Percentiles rank a stretch among this genome's conserved stretches.
Conservation (phyloP, 2,888 invertebrate species). For the Tethea ocularis region DNA sequence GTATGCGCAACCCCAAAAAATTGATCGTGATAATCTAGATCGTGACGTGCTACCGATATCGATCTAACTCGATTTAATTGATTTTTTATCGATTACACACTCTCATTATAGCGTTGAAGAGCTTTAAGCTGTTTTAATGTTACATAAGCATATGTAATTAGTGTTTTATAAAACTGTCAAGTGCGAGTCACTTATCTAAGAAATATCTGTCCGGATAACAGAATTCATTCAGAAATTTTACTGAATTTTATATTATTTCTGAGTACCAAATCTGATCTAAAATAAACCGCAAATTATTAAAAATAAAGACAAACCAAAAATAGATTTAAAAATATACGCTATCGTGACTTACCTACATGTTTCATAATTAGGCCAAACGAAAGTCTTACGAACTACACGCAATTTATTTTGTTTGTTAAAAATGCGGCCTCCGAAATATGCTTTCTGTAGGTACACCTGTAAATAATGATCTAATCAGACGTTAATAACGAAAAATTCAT, state of each 20-base stretch:
- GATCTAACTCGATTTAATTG: constrained; percentile 21
- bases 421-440: too few species aligned
- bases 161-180: neutral
- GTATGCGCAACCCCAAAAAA: constrained; percentile 19
- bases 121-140: neutral
- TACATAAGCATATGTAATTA: neutral
- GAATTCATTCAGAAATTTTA: too few species aligned
- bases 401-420: too few species aligned
- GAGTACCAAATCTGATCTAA: neutral
- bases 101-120: neutral
- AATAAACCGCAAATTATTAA: neutral
- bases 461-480: too few species aligned
- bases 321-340: neutral
- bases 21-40: constrained; percentile 24
- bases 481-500: too few species aligned
- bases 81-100: constrained; percentile 19
- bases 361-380: neutral
- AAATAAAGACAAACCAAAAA: neutral
- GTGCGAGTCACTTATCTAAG: neutral
- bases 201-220: too few species aligned
- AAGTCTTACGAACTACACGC: too few species aligned
- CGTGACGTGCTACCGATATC: constrained; percentile 30
- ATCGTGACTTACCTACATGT: neutral
- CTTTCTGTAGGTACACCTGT: too few species aligned
- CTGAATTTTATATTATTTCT: too few species aligned